phyloP scores from a whole-genome alignment of 2,888 invertebrate species.

The Folsomia candida region DNA sequence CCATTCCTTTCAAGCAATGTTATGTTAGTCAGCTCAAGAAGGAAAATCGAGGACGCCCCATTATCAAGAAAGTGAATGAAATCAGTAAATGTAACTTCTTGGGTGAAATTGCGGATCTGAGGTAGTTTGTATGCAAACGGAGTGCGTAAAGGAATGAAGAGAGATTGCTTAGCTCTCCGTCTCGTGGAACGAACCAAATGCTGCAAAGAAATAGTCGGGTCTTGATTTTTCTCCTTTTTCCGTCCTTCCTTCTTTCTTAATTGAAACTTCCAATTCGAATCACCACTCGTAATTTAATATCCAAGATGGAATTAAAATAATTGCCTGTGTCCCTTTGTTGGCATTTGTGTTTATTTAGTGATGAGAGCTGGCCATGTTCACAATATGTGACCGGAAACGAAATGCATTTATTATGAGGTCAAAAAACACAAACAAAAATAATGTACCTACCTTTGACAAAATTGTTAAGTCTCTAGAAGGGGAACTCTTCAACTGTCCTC shows the following conservation, averaged over 20 bases:
- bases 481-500: too few species aligned
- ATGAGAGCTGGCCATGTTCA: too few species aligned
- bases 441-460: too few species aligned
- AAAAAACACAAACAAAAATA: too few species aligned
- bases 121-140: neutral
- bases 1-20: constrained; percentile 8
- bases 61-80: neutral
- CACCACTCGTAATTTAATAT: constrained; percentile 34
- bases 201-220: neutral
- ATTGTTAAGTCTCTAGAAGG: too few species aligned
- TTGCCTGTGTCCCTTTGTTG: neutral
- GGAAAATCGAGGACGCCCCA: neutral
- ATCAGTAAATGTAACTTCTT: neutral
- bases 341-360: neutral
- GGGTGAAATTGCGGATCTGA: neutral
- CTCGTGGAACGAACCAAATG: neutral
- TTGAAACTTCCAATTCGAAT: constrained; percentile 37
- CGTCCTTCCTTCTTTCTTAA: constrained; percentile 38
- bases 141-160: neutral
- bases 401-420: too few species aligned
- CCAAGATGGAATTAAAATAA: constrained; percentile 15
- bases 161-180: neutral
- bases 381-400: too few species aligned
- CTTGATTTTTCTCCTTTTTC: constrained; percentile 30
- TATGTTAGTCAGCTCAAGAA: neutral